Conservation (phyloP, 2,888 invertebrate genomes). For the Saturnia japonica region DNA sequence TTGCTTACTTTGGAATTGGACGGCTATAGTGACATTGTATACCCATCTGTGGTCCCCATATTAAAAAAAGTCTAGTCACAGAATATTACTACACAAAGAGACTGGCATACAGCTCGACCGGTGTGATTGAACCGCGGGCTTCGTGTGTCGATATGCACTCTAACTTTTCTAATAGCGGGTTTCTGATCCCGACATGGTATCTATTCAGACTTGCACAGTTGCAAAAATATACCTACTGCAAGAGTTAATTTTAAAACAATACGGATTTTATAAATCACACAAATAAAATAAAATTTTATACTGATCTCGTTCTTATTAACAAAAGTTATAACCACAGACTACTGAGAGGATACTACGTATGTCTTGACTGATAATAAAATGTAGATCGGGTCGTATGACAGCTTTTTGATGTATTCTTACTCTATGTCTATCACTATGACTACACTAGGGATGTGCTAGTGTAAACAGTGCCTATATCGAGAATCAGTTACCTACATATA, state of each 20-base stretch:
- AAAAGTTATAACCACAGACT: too few relatives aligned
- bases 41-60: too few relatives aligned
- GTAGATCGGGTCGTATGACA: too few relatives aligned
- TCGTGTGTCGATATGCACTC: slow-evolving; percentile 39
- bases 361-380: too few relatives aligned
- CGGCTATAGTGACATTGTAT: too few relatives aligned
- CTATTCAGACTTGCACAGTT: slow-evolving; percentile 52
- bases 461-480: too few relatives aligned
- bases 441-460: too few relatives aligned
- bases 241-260: neutral
- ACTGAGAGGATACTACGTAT: too few relatives aligned
- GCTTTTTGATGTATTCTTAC: too few relatives aligned
- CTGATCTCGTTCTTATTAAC: neutral
- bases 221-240: neutral
- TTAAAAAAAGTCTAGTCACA: neutral
- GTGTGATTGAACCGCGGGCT: slow-evolving; percentile 40
- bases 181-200: slow-evolving; percentile 61
- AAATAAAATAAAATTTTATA: neutral
- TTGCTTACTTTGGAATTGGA: too few relatives aligned
- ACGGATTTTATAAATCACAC: neutral
- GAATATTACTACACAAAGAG: slow-evolving; percentile 22
- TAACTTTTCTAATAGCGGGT: slow-evolving; percentile 67
- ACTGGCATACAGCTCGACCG: slow-evolving; percentile 4
- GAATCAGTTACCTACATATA: too few relatives aligned
- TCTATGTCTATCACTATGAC: too few relatives aligned